phyloP scores from a whole-genome alignment of 2,797 vertebrate genomes.

The Philypnodon macrostomus region DNA sequence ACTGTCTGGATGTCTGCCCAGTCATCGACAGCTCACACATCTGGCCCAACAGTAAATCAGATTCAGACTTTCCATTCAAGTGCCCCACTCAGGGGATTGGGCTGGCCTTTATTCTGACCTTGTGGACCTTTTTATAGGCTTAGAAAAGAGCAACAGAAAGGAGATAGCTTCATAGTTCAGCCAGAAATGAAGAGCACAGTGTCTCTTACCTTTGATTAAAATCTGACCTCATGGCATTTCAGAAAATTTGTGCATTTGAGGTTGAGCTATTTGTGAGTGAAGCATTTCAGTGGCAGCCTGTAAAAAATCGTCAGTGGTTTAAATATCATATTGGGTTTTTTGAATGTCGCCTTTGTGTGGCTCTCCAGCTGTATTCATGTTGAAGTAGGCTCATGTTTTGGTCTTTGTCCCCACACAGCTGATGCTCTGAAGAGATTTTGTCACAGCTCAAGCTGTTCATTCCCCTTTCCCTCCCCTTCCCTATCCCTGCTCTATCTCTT shows the following conservation, averaged over 20 bases:
- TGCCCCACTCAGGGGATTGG: conserved; percentile 60
- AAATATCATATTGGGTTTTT: conserved; percentile 28
- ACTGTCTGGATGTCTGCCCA: conserved; percentile 56
- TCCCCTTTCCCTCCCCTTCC: conserved; percentile 29
- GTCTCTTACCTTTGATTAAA: conserved; percentile 69
- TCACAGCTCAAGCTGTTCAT: conserved; percentile 63
- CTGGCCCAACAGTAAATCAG: conserved; percentile 73
- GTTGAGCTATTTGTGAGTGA: conserved; percentile 22
- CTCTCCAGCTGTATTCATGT: conserved; percentile 28
- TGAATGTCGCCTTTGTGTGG: conserved; percentile 23
- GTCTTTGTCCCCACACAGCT: conserved; percentile 58
- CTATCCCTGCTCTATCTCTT: conserved; percentile 50
- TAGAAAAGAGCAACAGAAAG: conserved; percentile 58
- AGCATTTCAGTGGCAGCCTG: conserved; percentile 25
- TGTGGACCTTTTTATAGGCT: conserved; percentile 69
- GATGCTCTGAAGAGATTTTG: conserved; percentile 66
- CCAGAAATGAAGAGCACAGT: conserved; percentile 55
- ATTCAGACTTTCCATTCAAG: conserved; percentile 74
- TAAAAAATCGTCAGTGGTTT: conserved; percentile 42
- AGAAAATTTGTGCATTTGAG: conserved; percentile 45
- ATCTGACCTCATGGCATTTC: conserved; percentile 65
- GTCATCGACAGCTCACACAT: conserved; percentile 66
- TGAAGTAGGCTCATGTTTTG: conserved; percentile 39
- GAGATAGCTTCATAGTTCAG: conserved; percentile 53
- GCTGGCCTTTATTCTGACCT: conserved; percentile 70